Conservation (phyloP, 2,888 invertebrate genomes). For the Asteroscopus sphinx region DNA sequence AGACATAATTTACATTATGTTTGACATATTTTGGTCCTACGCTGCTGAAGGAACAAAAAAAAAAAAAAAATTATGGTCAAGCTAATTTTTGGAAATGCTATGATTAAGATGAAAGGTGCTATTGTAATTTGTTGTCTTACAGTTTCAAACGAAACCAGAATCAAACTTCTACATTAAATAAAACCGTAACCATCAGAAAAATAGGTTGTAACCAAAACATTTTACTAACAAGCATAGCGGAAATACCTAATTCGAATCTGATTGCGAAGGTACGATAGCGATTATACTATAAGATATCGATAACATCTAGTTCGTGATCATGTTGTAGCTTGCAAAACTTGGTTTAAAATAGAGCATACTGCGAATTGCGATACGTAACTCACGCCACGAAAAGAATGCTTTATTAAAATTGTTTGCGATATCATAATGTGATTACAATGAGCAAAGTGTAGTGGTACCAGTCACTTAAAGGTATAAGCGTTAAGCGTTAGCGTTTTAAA, state of each 20-base stretch:
- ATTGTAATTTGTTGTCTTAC: too few species aligned
- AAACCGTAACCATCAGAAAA: neutral
- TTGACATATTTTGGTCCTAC: too few species aligned
- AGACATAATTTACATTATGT: too few species aligned
- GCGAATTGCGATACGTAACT: slow-evolving; percentile 55
- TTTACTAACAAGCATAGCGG: neutral
- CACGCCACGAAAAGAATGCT: slow-evolving; percentile 57
- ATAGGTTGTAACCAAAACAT: neutral
- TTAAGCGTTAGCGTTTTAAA: slow-evolving; percentile 29
- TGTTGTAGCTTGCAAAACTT: slow-evolving; percentile 49
- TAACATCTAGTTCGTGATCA: slow-evolving; percentile 49
- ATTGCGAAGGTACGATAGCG: slow-evolving; percentile 32
- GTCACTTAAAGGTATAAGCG: slow-evolving; percentile 41
- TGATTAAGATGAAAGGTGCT: neutral
- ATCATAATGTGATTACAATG: slow-evolving; percentile 51
- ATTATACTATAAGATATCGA: slow-evolving; percentile 48
- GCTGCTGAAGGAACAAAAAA: too few species aligned
- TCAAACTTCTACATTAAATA: slow-evolving; percentile 1
- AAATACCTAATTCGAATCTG: slow-evolving; percentile 11
- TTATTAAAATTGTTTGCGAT: slow-evolving; percentile 59
- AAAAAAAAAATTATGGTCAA: too few species aligned
- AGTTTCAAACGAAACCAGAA: too few species aligned
- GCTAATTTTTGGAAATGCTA: too few species aligned
- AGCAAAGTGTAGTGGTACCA: slow-evolving; percentile 58
- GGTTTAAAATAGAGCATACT: slow-evolving; percentile 27